Conservation (phyloP, 1,140 invertebrate genomes). For the Subanguina moxae region DNA sequence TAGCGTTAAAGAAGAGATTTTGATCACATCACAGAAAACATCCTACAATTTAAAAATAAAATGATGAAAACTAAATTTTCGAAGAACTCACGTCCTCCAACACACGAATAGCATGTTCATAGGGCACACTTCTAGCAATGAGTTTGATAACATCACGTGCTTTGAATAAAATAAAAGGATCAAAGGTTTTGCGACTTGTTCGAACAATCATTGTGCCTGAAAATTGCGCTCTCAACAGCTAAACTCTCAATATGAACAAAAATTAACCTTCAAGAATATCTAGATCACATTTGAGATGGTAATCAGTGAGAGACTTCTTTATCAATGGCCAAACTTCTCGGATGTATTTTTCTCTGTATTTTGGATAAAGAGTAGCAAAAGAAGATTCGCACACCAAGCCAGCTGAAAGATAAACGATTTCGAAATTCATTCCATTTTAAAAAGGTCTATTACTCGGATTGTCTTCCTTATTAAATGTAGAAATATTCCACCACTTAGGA, state of each 20-base stretch:
- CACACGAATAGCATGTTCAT: constrained; percentile 73
- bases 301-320: constrained; percentile 71
- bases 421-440: constrained; percentile 4
- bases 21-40: constrained; percentile 88
- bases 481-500: constrained; percentile 70
- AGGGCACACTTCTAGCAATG: constrained; percentile 88
- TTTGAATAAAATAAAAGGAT: constrained; percentile 95
- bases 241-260: not conserved
- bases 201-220: constrained; percentile 91
- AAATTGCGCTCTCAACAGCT: constrained; percentile 59
- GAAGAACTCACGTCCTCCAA: constrained; percentile 68
- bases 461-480: constrained; percentile 83
- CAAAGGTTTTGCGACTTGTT: constrained; percentile 95
- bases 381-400: constrained; percentile 73
- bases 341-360: constrained; percentile 93
- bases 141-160: constrained; percentile 92
- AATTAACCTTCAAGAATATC: constrained; percentile 68
- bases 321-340: constrained; percentile 91
- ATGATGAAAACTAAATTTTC: no score
- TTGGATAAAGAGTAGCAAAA: constrained; percentile 77
- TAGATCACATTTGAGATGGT: constrained; percentile 77
- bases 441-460: constrained; percentile 73
- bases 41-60: constrained; percentile 61
- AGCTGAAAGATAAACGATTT: not conserved
- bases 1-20: constrained; percentile 81